Percentiles rank a stretch among this genome's conserved stretches.
These are phyloP conservation scores for Diachrysia chrysitis DNA, from an alignment of 2,888 invertebrate species.

Conservation along the genomic window DNA sequence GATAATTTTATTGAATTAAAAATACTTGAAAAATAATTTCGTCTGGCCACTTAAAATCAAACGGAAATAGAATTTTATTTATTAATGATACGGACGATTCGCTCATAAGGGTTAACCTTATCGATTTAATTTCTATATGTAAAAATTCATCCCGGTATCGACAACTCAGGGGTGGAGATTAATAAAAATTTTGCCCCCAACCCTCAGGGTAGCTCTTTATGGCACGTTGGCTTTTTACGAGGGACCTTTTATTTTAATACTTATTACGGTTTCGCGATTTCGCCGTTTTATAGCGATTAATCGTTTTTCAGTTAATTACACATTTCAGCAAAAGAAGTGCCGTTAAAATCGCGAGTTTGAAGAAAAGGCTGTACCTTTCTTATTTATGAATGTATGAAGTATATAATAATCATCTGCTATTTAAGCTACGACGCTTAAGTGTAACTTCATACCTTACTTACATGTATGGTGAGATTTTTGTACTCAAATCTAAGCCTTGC, in stretches of 20 bases:
- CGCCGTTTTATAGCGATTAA: conserved; percentile 81
- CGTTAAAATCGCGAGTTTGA: conserved; percentile 59
- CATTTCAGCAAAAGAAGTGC: conserved; percentile 66
- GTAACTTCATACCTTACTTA: no score
- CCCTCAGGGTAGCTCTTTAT: conserved; percentile 82
- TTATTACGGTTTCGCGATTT: conserved; percentile 82
- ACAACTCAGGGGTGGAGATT: conserved; percentile 79
- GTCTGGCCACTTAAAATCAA: conserved; percentile 5
- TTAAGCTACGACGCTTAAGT: no score
- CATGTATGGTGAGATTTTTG: no score
- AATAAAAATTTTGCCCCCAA: conserved; percentile 83
- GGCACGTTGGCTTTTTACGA: conserved; percentile 84
- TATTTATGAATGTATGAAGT: conserved; percentile 12
- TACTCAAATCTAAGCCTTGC: no score
- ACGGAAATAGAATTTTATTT: conserved; percentile 14
- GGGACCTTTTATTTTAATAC: conserved; percentile 84
- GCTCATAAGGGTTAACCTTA: conserved; percentile 51
- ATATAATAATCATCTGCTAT: not conserved
- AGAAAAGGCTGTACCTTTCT: conserved; percentile 18
- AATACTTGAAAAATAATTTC: not conserved
- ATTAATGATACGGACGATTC: conserved; percentile 11
- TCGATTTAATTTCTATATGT: conserved; percentile 80
- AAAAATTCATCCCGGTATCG: conserved; percentile 73
- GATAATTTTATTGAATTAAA: not conserved
- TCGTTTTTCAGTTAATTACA: conserved; percentile 81